Conservation (phyloP, 1,140 invertebrate species). For the Papilio xuthus region DNA sequence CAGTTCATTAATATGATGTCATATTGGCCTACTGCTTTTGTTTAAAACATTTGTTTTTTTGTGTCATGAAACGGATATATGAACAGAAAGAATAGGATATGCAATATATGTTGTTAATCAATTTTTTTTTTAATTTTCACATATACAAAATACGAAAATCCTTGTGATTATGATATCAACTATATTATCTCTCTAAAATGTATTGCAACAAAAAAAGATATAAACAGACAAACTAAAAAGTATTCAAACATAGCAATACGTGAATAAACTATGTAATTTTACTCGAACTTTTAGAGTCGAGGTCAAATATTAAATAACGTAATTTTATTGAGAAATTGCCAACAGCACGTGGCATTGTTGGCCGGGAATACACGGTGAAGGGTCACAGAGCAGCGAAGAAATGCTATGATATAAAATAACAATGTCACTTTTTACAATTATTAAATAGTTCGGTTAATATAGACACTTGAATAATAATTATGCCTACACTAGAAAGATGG, state of each 20-base stretch:
- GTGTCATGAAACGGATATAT: neutral
- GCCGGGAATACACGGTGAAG: constrained; percentile 29
- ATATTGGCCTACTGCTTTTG: neutral
- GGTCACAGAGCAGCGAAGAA: constrained; percentile 4
- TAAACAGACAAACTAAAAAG: neutral
- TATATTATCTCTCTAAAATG: too few species aligned
- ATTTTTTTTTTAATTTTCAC: too few species aligned
- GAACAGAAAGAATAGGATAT: too few species aligned
- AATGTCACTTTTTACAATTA: neutral
- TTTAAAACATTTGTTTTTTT: neutral
- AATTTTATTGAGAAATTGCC: constrained; percentile 36
- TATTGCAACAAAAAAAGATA: too few species aligned
- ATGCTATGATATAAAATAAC: neutral
- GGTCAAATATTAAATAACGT: constrained; percentile 39
- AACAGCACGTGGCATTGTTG: constrained; percentile 35
- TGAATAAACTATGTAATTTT: constrained; percentile 27
- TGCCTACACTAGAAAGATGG: too few species aligned
- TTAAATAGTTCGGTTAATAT: too few species aligned
- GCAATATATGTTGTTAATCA: too few species aligned
- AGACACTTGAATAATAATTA: too few species aligned
- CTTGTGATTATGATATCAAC: too few species aligned
- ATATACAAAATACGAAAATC: too few species aligned
- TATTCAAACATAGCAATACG: neutral
- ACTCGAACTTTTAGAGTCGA: constrained; percentile 29
- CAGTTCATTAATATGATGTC: neutral